A percentile compares a stretch with the other conserved stretches of the same genome.
These are phyloP conservation scores for Nothoprocta pentlandii DNA, from an alignment of 2,113 vertebrate genomes.

Conservation along the genomic window DNA sequence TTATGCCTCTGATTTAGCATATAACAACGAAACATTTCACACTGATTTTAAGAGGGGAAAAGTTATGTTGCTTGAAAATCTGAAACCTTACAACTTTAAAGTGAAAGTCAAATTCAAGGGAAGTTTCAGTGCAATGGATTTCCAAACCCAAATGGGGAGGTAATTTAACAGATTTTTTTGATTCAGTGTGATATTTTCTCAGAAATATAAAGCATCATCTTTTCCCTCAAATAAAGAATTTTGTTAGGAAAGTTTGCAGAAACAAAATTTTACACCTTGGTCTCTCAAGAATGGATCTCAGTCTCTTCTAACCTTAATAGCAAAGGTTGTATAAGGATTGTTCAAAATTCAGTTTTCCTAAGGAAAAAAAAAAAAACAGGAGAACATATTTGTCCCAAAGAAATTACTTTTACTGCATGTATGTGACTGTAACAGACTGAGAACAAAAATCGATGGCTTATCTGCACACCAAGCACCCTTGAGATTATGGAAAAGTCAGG, in stretches of 20 bases:
- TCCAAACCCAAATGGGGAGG: not conserved
- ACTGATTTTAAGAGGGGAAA: not conserved
- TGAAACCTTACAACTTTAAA: not conserved
- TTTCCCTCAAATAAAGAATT: slow-evolving; percentile 17
- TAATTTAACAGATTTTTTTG: not conserved
- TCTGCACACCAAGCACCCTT: slow-evolving; percentile 31
- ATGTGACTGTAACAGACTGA: slow-evolving; percentile 61
- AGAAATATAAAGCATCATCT: not conserved
- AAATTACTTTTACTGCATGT: slow-evolving; percentile 68
- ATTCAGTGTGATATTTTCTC: not conserved
- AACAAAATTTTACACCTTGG: slow-evolving; percentile 19
- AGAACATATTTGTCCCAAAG: slow-evolving; percentile 62
- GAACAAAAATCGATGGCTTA: slow-evolving; percentile 66
- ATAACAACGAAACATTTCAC: not conserved
- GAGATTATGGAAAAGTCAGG: slow-evolving; percentile 60
- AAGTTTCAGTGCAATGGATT: not conserved
- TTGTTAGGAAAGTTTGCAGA: slow-evolving; percentile 31
- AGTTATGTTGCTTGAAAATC: not conserved
- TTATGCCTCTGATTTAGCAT: not conserved
- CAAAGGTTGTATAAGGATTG: slow-evolving; percentile 60
- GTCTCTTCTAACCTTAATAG: slow-evolving; percentile 48
- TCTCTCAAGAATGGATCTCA: slow-evolving; percentile 41
- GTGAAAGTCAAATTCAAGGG: not conserved
- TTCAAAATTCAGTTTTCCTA: slow-evolving; percentile 67
- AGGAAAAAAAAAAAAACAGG: slow-evolving; percentile 51